Percentiles rank a stretch among this genome's conserved stretches.
Conservation (phyloP, 2,888 invertebrate species). For the Drosophila monieri region DNA sequence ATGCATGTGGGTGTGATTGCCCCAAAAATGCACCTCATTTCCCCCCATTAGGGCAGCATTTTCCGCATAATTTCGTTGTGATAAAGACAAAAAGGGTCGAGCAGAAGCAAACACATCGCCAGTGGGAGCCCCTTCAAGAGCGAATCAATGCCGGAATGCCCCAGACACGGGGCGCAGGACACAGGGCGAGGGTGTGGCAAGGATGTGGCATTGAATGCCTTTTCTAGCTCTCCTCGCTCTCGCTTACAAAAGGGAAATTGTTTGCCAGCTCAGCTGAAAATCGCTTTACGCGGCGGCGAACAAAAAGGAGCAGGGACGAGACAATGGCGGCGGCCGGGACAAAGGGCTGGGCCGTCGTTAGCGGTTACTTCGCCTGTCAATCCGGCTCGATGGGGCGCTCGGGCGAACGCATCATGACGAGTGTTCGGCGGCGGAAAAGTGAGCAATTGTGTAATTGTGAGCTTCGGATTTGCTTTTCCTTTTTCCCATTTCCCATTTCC, state of each 20-base stretch:
- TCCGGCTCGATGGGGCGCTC: neutral
- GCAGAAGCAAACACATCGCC: neutral
- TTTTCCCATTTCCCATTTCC: neutral
- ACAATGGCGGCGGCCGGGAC: conserved; percentile 37
- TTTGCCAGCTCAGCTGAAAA: conserved; percentile 54
- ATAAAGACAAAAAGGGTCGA: neutral
- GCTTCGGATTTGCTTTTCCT: neutral
- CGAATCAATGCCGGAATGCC: conserved; percentile 26
- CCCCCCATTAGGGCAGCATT: neutral
- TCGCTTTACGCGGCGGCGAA: conserved; percentile 35
- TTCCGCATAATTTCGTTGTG: conserved; percentile 5
- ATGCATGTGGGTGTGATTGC: neutral
- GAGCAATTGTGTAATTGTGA: conserved; percentile 65
- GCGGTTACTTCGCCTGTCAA: conserved; percentile 54
- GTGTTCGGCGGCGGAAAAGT: conserved; percentile 19
- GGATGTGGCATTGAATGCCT: conserved; percentile 13
- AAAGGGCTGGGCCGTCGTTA: conserved; percentile 50
- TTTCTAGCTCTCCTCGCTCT: neutral
- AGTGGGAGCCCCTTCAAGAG: neutral
- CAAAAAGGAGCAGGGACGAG: conserved; percentile 10
- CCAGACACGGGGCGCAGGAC: neutral
- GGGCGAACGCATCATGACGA: neutral
- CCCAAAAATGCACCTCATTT: conserved; percentile 11
- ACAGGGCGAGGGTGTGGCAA: neutral
- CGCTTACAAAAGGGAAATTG: conserved; percentile 39